Conservation (phyloP, 2,888 invertebrate species). For the Seladonia tumulorum region DNA sequence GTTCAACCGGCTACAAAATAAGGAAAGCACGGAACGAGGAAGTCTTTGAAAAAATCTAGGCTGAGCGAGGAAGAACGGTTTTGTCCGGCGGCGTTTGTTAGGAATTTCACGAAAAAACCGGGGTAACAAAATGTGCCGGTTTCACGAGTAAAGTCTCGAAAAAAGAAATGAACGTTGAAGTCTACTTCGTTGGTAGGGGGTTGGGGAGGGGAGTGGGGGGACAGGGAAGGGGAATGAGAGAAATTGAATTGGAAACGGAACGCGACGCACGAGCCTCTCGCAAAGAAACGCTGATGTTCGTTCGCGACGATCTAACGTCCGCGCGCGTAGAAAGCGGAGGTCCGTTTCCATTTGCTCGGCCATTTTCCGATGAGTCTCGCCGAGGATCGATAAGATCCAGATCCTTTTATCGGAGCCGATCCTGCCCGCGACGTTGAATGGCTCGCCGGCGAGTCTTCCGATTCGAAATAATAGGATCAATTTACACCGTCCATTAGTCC, state of each 20-base stretch:
- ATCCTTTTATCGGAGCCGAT: not conserved
- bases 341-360: not conserved
- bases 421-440: no score
- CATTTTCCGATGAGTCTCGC: not conserved
- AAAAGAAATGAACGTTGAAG: not conserved
- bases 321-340: not conserved
- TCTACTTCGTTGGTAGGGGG: no score
- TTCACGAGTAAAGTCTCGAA: not conserved
- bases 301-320: not conserved
- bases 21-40: not conserved
- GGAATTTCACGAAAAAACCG: not conserved
- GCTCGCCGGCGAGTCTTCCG: no score
- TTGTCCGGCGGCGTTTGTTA: not conserved
- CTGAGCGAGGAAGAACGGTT: not conserved
- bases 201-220: not conserved
- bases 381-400: not conserved
- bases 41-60: not conserved
- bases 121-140: not conserved
- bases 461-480: no score
- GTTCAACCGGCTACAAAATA: not conserved
- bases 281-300: not conserved
- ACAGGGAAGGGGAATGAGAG: not conserved
- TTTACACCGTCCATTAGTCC: no score
- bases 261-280: not conserved
- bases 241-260: conserved; percentile 8